Base-by-base conservation (phyloP, 2,888 invertebrate genomes). In the Erpobdella octoculata region DNA sequence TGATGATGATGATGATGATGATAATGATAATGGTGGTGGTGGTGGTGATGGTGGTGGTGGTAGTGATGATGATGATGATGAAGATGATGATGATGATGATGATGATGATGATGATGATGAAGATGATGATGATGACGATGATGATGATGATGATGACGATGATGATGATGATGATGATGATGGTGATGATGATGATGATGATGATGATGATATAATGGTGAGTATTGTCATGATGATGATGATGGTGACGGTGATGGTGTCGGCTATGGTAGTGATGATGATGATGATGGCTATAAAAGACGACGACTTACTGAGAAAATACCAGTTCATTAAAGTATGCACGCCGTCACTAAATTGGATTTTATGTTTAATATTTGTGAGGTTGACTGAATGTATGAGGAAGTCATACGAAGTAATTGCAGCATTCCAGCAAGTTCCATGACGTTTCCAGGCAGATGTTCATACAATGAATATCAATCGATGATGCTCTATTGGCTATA, bases 41-140 rank as follows among this genome's bases (percentile, higher is more conserved):
- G 67, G 46, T 25, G 46, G 46, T 21, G 46, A 46, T 0, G 67
- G 28, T 46, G 46, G 46, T 67, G 25, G 46, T 46, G 21, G 15
- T 33, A 28, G 15, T 25, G 46, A 67, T 67, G 67, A 46, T n/a
- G 0, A n/a, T 46, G 67, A n/a, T 12, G 67, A 46, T 21, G 67
- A 38, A 2, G 48, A 21, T 67, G 46, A 46, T 33, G 38, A 41
- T 6, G 38, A 67, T 46, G 18, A 28, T 9, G 46, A 9, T 46
- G 25, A n/a, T 38, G 41, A 66, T 15, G 41, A 41, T n/a, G 25
- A 5, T 46, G 46, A 46, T 5, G 46, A 46, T 46, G 5, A 21
- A 53, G 53, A 28, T 53, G 53, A 53, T 53, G 1, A 53, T n/a
- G n/a, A 53, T 53, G 18, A 5, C 28, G 53, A 53, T 53, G 53